Evolutionary conservation across 2,888 invertebrate genomes (phyloP), one percentile per base, ranked within the genome.

Genomic region (Orgyia antiqua): DNA sequence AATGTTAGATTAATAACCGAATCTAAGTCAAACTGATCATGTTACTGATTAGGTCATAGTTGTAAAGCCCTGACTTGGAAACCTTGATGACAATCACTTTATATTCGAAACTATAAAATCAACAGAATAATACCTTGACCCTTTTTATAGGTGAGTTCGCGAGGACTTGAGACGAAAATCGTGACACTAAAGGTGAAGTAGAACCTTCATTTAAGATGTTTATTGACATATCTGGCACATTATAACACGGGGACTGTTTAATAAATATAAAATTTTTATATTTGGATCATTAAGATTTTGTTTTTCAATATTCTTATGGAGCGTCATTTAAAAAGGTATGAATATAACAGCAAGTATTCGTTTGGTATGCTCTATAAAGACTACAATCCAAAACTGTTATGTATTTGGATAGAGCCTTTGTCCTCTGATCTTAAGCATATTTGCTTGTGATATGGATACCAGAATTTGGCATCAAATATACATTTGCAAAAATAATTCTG

Each of bases 101-200:
- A 46, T 51, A 52, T 46, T 54, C n/a, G 48, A 52, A 58, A 51
- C 44, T 12, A 45, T 44, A 48, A 54, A 55, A 55, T 53, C 45
- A 51, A 59, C 51, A 56, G 62, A 65, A 59, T 34, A 39, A 30
- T 41, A 36, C 67, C 69, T 68, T 68, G 69, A 64, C 67, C 61
- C 32, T 45, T 48, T 42, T 40, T 41, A 41, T 45, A 33, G 39
- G 42, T 36, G 39, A 45, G 31, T 53, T 50, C 36, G 41, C 38
- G 41, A 33, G 40, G 48, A 39, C 46, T 46, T 39, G 37, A 39
- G 46, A 53, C 50, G 45, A 43, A 31, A 30, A 48, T 54, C 57
- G 39, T 60, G 68, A 66, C 63, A 59, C 60, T 43, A 54, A 54
- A 58, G 40, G 48, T 31, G 50, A 54, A 45, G 51, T 48, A 44